Conservation (phyloP, 2,113 vertebrate species). For the human region GRCh38 chr3:108415001-108415500, state of each 20-base stretch:
- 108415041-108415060: constrained; percentile 27
- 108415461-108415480: neutral
- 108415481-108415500: neutral
- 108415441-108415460: neutral
- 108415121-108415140: neutral
- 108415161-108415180: neutral
- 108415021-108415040: neutral
- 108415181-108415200: neutral
- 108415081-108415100: neutral
- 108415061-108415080: neutral
- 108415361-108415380: neutral
- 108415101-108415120: neutral
- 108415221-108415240: neutral
- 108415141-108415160: neutral
- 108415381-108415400: neutral
- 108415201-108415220: neutral
- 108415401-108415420: constrained; percentile 11
- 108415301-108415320: neutral
- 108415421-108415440: neutral
- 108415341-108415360: neutral
- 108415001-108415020: neutral
- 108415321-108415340: neutral
- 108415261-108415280: neutral
- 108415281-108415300: neutral
- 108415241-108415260: neutral